Base-by-base conservation (phyloP, 2,113 vertebrate species). In the Scartelaos histophorus region DNA sequence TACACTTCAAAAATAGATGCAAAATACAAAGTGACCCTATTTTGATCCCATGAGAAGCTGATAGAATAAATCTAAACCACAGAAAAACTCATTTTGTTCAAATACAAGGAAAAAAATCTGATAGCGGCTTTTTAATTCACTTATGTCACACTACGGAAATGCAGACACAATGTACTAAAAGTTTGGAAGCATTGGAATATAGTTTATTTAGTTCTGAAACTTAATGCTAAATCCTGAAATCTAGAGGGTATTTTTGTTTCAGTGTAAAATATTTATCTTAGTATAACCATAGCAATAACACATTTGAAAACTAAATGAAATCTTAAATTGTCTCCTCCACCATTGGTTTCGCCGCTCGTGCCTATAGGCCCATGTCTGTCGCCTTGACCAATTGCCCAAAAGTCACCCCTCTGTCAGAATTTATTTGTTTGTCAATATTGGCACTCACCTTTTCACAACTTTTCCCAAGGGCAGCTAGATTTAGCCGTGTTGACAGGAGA, bases 341-440 rank as follows among this genome's bases (percentile, higher is more conserved):
- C 82, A 65, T 71, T 74, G 75, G 67, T 78, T 85, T 82, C 72
- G 64, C 74, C 79, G 79, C 84, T 75, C 62, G 13, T 69, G 70
- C 81, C 90, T 47, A 64, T 57, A 71, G 84, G 85, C 83, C 69
- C 70, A 22, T 82, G 86, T 90, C 88, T 87, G 77, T 6, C 76
- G 84, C 85, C 85, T 84, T 93, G 91, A 91, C 89, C 86, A 75
- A 90, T 90, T 45, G 85, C 82, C 86, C 80, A 79, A 88, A 87
- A 91, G 90, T 91, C 75, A 60, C 80, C 82, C 79, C 78, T 81
- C 86, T 83, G 88, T 91, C 90, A 89, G 89, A 92, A 90, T 93
- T 91, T 91, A 93, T 93, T 92, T 92, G 88, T 91, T 92, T 92
- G 93, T 92, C 92, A 93, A 92, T 92, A 93, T 90, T 88, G 88